Base-by-base conservation (phyloP, 1,140 invertebrate genomes). In the Metaphire vulgaris region DNA sequence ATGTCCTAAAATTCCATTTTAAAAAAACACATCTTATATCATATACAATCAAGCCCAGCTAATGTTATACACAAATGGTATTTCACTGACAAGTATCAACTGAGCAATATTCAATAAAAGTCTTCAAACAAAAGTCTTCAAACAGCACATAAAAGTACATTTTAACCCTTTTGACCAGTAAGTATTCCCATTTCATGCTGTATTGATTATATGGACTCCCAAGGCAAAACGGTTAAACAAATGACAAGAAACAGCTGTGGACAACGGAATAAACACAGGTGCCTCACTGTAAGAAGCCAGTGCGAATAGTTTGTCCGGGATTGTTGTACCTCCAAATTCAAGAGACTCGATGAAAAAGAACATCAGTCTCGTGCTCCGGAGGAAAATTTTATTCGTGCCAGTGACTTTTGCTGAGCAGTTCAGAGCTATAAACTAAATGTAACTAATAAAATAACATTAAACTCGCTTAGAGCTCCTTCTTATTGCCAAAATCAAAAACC, bases 1-100 rank as follows among this genome's bases (percentile, higher is more conserved):
- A 99, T 96, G 89, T 99, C 97, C 88, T 87, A 80, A 64, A 69
- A 72, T 75, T 77, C 74, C 72, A 75, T 6, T 56, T 12, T 12
- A 56, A 21, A 6, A 56, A 56, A 56, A 12, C 21, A 56, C 6
- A 56, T 12, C 29, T 6, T 41, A 1, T 21, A 16, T n/a, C n/a
- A n/a, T n/a, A n/a, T n/a, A n/a, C n/a, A n/a, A n/a, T n/a, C n/a
- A n/a, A n/a, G n/a, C n/a, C n/a, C n/a, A n/a, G n/a, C n/a, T n/a
- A 67, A 0, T 6, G 1, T 28, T n/a, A 68, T 15, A 29, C 15
- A n/a, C 21, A 31, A 29, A 6, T 29, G 33, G 15, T 33, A 56
- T 56, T 26, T 2, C 16, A 28, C 29, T 30, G 33, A 1, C 66
- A 2, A 14, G 28, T 26, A 1, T 28, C 29, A 16, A 30, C 21